Conservation (phyloP, 2,113 vertebrate genomes). For the Bubo blakistoni region DNA sequence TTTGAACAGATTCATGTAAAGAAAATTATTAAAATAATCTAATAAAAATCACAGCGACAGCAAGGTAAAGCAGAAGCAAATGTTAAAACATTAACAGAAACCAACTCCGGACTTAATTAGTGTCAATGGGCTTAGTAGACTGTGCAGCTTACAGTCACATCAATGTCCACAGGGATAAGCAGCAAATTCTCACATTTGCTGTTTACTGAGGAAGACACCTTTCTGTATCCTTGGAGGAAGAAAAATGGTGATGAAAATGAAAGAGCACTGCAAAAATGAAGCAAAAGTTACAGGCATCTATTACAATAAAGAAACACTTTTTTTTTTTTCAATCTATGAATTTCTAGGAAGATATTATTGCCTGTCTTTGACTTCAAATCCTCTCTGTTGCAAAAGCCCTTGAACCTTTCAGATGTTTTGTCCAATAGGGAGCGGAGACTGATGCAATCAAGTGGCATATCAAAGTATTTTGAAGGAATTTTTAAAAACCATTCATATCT, state of each 20-base stretch:
- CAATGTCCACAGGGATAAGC: not conserved
- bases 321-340: not conserved
- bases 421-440: not conserved
- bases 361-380: not conserved
- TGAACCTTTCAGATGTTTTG: not conserved
- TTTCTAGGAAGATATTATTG: not conserved
- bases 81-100: not conserved
- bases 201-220: not conserved
- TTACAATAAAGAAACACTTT: not conserved
- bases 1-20: not conserved
- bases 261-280: not conserved
- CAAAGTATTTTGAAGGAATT: not conserved
- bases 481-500: not conserved
- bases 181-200: not conserved
- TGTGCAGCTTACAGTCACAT: not conserved
- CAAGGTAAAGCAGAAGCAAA: not conserved
- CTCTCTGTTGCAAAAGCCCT: not conserved
- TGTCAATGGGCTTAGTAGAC: not conserved
- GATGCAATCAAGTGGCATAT: not conserved
- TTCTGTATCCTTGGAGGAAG: not conserved
- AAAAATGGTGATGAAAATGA: not conserved
- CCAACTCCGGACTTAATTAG: not conserved
- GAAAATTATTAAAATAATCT: not conserved
- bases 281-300: not conserved
- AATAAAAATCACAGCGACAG: not conserved